These are phyloP conservation scores for Neodontobutis hainanensis DNA, from an alignment of 2,113 vertebrate genomes.

Conservation along the genomic window DNA sequence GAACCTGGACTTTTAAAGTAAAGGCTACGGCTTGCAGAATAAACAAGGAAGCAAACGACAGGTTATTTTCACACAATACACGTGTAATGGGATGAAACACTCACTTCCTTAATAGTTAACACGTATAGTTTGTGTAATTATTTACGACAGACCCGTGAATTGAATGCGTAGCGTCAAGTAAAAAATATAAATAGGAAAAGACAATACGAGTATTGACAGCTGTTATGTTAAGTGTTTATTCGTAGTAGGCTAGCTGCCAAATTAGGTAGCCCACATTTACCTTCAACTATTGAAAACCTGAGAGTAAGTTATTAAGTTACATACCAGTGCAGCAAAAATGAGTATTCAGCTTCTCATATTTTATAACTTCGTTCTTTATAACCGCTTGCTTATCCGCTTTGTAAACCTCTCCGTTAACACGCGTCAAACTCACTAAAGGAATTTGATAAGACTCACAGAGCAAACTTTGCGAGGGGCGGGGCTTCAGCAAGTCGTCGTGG, in stretches of 20 bases:
- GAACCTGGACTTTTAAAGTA: neutral
- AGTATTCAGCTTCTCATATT: neutral
- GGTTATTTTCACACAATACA: conserved; percentile 15
- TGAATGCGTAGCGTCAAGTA: too few relatives aligned
- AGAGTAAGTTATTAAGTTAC: conserved; percentile 3
- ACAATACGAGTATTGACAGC: neutral
- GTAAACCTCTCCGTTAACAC: conserved; percentile 8
- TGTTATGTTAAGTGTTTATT: neutral
- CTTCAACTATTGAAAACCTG: too few relatives aligned
- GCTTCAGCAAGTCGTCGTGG: conserved; percentile 19
- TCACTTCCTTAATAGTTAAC: neutral
- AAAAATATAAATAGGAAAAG: too few relatives aligned
- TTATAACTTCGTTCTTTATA: neutral
- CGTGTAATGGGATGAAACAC: conserved; percentile 12
- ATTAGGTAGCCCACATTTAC: too few relatives aligned
- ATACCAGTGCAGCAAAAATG: conserved; percentile 32
- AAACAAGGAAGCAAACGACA: neutral
- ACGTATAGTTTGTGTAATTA: conserved; percentile 16
- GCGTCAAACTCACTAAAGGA: conserved; percentile 30
- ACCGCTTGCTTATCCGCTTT: neutral
- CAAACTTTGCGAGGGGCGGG: conserved; percentile 35
- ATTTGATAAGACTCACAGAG: conserved; percentile 31
- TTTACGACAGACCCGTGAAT: neutral
- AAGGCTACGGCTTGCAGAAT: neutral
- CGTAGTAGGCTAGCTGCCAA: neutral